These are phyloP conservation scores for Carabus problematicus DNA, from an alignment of 2,888 invertebrate genomes.

Conservation along the genomic window DNA sequence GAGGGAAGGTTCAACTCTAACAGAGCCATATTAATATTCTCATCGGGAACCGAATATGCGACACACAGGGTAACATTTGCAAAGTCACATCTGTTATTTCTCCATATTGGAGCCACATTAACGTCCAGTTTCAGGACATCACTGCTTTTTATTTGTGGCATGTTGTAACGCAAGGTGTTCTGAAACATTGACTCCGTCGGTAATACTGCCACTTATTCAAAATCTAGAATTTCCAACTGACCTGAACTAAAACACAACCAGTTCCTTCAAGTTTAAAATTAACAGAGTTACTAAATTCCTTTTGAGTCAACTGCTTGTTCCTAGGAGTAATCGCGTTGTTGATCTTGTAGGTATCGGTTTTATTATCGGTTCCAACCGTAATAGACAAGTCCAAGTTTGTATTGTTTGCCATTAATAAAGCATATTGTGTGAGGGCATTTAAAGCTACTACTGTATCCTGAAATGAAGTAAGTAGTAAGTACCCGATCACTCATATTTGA, in stretches of 20 bases:
- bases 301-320: conserved; percentile 58
- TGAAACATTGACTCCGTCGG: conserved; percentile 48
- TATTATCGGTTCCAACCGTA: conserved; percentile 57
- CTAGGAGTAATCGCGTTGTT: conserved; percentile 61
- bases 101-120: conserved; percentile 58
- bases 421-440: conserved; percentile 67
- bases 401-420: conserved; percentile 57
- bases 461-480: conserved; percentile 45
- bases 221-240: conserved; percentile 48
- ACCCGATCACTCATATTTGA: not conserved
- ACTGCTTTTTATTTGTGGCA: conserved; percentile 58
- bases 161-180: conserved; percentile 63
- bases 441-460: conserved; percentile 69
- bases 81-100: conserved; percentile 60
- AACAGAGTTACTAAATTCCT: conserved; percentile 59
- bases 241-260: conserved; percentile 67
- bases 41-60: conserved; percentile 57
- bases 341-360: conserved; percentile 59
- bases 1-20: conserved; percentile 69
- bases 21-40: conserved; percentile 67
- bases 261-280: conserved; percentile 61
- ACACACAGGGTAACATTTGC: conserved; percentile 57
- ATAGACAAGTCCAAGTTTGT: conserved; percentile 59
- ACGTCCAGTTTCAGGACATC: conserved; percentile 63
- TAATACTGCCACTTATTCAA: too few species aligned